Evolutionary conservation across 2,797 vertebrate genomes (phyloP).

Genomic region (Leuciscus waleckii): DNA sequence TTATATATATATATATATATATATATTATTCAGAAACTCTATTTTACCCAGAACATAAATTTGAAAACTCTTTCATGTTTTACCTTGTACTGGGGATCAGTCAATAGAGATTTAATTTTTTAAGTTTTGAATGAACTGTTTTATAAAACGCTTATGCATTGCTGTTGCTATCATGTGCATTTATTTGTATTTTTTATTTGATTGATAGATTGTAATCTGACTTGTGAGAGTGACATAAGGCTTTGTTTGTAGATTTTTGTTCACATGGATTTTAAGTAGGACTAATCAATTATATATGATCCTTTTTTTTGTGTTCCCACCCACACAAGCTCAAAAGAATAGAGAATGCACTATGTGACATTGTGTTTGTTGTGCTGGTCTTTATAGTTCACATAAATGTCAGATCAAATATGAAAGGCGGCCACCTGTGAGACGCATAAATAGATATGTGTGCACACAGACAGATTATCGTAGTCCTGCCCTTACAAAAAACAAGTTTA

Average conservation of each 20-base stretch:
- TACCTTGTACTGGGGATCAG: too few relatives aligned
- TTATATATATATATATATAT: too few relatives aligned
- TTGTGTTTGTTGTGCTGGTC: slow-evolving; percentile 49
- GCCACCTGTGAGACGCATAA: slow-evolving; percentile 23
- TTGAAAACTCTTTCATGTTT: too few relatives aligned
- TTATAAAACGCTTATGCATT: not conserved
- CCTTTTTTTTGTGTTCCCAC: slow-evolving; percentile 1
- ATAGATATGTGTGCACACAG: not conserved
- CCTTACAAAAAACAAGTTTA: not conserved
- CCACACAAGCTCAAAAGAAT: slow-evolving; percentile 12
- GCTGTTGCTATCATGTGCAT: not conserved
- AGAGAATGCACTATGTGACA: not conserved
- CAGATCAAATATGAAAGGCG: slow-evolving; percentile 47
- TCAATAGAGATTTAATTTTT: not conserved
- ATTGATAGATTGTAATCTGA: not conserved
- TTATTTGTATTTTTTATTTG: not conserved
- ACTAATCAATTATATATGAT: slow-evolving; percentile 22
- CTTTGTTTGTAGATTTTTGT: slow-evolving; percentile 8
- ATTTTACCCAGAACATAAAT: not conserved
- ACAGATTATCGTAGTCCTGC: not conserved
- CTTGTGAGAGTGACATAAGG: not conserved
- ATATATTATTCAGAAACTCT: not conserved
- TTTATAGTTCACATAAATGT: slow-evolving; percentile 58
- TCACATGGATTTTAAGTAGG: slow-evolving; percentile 4
- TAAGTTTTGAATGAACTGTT: not conserved